Evolutionary conservation across 2,113 vertebrate species (phyloP).

Genomic region (Potamarius usumacintae): DNA sequence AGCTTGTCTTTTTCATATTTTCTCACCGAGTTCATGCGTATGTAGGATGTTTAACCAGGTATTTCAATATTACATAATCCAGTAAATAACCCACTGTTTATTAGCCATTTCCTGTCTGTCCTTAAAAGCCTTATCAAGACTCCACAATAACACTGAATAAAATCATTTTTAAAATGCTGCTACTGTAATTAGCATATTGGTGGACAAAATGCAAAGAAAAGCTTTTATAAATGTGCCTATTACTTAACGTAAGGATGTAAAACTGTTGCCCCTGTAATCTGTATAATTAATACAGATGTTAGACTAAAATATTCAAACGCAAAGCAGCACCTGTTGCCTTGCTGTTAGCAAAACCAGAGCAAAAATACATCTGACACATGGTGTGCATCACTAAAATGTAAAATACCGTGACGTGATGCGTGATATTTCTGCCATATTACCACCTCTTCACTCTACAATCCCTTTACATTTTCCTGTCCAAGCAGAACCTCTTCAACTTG

Average conservation of each 20-base stretch:
- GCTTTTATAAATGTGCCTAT: background rate
- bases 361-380: background rate
- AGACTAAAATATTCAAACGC: background rate
- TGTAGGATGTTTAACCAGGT: background rate
- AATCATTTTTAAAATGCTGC: too few species aligned
- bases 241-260: background rate
- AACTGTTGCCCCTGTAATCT: too few species aligned
- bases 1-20: background rate
- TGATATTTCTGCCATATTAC: background rate
- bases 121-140: background rate
- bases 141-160: too few species aligned
- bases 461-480: background rate
- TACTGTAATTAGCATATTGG: background rate
- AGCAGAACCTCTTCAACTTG: background rate
- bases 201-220: background rate
- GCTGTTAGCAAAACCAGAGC: background rate
- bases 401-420: background rate
- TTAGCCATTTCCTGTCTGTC: background rate
- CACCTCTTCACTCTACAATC: rapidly evolving
- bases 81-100: background rate
- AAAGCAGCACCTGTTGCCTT: background rate
- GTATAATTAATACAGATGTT: background rate
- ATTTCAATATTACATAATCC: background rate
- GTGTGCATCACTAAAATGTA: background rate
- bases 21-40: background rate